Evolutionary conservation across 2,113 vertebrate genomes (phyloP), one percentile per base, ranked within the genome.

Genomic region (Trochalopteron elliotii): DNA sequence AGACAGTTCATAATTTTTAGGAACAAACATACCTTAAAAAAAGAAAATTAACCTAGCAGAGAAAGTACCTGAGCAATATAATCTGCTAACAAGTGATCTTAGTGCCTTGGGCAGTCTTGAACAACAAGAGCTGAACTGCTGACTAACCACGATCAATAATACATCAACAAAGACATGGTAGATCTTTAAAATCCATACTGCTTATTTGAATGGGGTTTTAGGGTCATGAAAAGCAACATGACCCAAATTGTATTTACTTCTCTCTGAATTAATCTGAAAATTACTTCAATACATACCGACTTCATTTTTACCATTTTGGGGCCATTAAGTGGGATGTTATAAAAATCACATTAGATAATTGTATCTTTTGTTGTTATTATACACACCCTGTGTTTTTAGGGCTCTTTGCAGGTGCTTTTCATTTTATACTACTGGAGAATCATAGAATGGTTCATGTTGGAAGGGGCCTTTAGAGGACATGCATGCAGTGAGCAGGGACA

Each of bases 121-220:
- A 74, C 63, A 75, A 49, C 39, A 83, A 35, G 57, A 82, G 57
- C 91, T 75, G 56, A 85, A 86, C 83, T 96, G 89, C 94, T 96
- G 96, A 96, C 67, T 88, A 93, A 87, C 79, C 44, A 14, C 15
- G 4, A 92, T 96, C 93, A 86, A 93, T 96, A 96, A 83, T 44
- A 93, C 94, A 96, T 94, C 93, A 93, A 39, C 57, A 72, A 87
- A 88, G 86, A 90, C 1, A 2, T 28, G 71, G 70, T 0, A 90
- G 93, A 80, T 92, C 86, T 96, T 90, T 96, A 95, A 93, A 96
- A 96, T 96, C 96, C 37, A 92, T 96, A 85, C 28, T 44, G 49
- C 79, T 94, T 76, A 78, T 85, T 82, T 90, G 79, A 94, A 67
- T 71, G 33, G 44, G 53, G 79, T 15, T 76, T 79, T 2, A 55